A percentile compares a stretch with the other conserved stretches of the same genome.
Evolutionary conservation across 2,888 invertebrate species (phyloP).

Genomic region (Trachelus troglodyta): DNA sequence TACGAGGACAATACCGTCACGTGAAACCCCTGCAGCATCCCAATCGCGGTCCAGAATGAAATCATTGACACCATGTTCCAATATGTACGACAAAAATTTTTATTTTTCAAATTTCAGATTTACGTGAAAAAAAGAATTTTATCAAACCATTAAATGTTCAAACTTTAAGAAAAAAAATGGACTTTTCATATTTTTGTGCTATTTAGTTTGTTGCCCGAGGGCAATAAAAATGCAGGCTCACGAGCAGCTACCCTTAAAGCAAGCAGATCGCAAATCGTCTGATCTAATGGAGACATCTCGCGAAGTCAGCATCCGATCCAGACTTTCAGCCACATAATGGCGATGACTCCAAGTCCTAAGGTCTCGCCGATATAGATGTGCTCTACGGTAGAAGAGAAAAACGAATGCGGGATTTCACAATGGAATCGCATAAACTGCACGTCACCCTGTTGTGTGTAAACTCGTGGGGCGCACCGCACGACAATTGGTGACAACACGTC

Average conservation of each 20-base stretch:
- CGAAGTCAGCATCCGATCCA: conserved; percentile 22
- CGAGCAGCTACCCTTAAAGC: conserved; percentile 7
- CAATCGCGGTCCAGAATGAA: not conserved
- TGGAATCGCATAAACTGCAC: conserved; percentile 58
- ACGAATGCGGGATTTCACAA: conserved; percentile 39
- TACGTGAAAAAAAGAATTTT: too few relatives aligned
- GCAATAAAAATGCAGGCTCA: not conserved
- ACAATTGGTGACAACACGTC: conserved; percentile 60
- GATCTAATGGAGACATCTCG: conserved; percentile 30
- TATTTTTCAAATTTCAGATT: too few relatives aligned
- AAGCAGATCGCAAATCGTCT: not conserved
- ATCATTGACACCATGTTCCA: too few relatives aligned
- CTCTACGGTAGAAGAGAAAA: conserved; percentile 21
- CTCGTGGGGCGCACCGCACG: conserved; percentile 57
- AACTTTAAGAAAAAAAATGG: not conserved
- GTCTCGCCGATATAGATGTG: conserved; percentile 19
- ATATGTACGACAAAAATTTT: too few relatives aligned
- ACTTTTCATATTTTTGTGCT: too few relatives aligned
- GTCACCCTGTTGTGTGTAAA: conserved; percentile 63
- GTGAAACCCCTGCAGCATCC: conserved; percentile 39
- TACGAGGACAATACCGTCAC: conserved; percentile 44
- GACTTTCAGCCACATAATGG: conserved; percentile 26
- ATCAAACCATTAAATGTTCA: too few relatives aligned
- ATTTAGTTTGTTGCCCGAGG: not conserved
- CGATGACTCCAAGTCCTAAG: conserved; percentile 15